phyloP scores from a whole-genome alignment of 35 echinoderm and acorn worm species.

The Hemicentrotus pulcherrimus region DNA sequence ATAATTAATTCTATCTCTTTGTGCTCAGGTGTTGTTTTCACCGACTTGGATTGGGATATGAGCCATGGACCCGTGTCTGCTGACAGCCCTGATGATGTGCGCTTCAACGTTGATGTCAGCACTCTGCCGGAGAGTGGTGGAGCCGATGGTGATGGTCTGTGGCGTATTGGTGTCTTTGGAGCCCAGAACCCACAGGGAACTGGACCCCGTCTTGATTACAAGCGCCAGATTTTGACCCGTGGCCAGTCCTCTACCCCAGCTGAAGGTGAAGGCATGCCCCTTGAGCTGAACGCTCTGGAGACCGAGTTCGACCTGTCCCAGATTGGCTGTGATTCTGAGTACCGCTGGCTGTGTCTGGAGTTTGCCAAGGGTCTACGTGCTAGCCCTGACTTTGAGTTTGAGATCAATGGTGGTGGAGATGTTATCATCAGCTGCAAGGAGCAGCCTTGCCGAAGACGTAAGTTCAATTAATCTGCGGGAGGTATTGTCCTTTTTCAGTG shows the following conservation, averaged over 20 bases:
- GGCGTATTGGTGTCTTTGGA: constrained; percentile 78
- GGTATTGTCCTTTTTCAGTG: neutral
- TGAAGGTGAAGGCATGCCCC: constrained; percentile 51
- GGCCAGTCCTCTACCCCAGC: constrained; percentile 53
- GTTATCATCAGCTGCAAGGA: constrained; percentile 67
- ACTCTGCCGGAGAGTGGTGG: constrained; percentile 51
- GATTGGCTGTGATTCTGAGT: constrained; percentile 73
- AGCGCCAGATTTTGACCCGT: constrained; percentile 68
- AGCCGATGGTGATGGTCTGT: constrained; percentile 67
- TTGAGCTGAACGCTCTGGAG: constrained; percentile 58
- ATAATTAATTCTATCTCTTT: neutral
- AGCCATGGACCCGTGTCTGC: constrained; percentile 48
- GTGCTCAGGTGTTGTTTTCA: constrained; percentile 69
- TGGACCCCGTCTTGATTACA: constrained; percentile 64
- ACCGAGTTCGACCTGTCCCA: constrained; percentile 66
- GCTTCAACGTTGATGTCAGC: constrained; percentile 63
- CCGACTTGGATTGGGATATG: constrained; percentile 75
- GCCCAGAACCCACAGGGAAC: constrained; percentile 66
- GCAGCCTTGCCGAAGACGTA: constrained; percentile 79
- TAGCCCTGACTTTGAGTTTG: constrained; percentile 75
- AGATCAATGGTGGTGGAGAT: constrained; percentile 66
- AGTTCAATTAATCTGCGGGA: neutral
- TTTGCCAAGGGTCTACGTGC: constrained; percentile 80
- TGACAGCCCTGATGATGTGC: constrained; percentile 53
- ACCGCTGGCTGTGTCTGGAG: constrained; percentile 82